Evolutionary conservation across 30 jellyfish, hydroid and myxozoan species (phyloP).

Genomic region (Pelagia noctiluca): DNA sequence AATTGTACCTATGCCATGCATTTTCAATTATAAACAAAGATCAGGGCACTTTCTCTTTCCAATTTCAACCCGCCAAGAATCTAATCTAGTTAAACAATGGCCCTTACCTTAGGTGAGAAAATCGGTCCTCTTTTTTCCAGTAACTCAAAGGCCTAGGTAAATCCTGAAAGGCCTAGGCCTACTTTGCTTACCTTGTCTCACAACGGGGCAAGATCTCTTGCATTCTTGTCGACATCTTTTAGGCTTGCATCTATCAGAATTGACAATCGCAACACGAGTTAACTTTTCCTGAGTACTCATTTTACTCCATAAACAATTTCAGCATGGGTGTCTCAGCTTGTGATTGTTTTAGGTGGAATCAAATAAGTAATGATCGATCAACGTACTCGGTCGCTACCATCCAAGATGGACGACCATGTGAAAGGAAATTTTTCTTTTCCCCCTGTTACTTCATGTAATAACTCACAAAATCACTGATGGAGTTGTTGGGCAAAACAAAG

Average conservation of each 20-base stretch:
- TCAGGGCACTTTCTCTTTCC: no score
- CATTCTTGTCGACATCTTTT: constrained; percentile 99
- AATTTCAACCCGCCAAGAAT: no score
- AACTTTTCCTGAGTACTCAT: constrained; percentile 91
- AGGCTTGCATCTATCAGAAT: constrained; percentile 98
- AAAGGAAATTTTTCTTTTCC: constrained; percentile 18
- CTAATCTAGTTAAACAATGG: no score
- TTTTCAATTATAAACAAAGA: no score
- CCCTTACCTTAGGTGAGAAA: no score
- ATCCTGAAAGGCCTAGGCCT: neutral
- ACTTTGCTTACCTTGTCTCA: constrained; percentile 92
- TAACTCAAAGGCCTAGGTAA: neutral
- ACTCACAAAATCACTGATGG: neutral
- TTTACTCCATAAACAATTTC: neutral
- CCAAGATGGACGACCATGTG: constrained; percentile 65
- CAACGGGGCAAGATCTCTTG: constrained; percentile 99
- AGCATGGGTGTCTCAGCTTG: neutral
- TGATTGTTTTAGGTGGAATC: neutral
- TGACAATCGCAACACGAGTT: constrained; percentile 98
- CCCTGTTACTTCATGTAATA: constrained; percentile 42
- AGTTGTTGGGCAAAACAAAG: no score
- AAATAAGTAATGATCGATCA: neutral
- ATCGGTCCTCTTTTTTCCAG: no score
- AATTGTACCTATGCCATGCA: no score
- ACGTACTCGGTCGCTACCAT: neutral